Percentiles rank a stretch among this genome's conserved stretches.
These are phyloP conservation scores for Sardina pilchardus DNA, from an alignment of 2,113 vertebrate species.

Conservation along the genomic window DNA sequence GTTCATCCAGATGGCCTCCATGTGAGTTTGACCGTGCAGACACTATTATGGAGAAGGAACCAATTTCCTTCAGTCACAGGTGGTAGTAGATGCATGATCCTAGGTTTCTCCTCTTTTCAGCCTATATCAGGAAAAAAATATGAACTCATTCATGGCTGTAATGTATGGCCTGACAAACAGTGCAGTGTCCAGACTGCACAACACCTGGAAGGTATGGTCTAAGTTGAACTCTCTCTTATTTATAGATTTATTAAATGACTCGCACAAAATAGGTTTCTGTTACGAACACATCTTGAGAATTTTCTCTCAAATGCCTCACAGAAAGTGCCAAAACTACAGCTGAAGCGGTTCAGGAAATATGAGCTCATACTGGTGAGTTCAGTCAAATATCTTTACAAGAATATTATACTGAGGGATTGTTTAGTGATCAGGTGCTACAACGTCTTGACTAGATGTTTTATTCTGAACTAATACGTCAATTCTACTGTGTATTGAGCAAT, in stretches of 20 bases:
- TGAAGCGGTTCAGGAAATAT: slow-evolving; percentile 81
- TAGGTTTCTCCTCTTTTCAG: not conserved
- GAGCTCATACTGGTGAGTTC: slow-evolving; percentile 86
- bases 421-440: too few relatives aligned
- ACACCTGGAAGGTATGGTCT: slow-evolving; percentile 86
- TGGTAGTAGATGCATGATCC: not conserved
- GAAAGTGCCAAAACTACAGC: slow-evolving; percentile 86
- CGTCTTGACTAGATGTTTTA: not conserved
- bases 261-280: not conserved
- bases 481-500: too few relatives aligned
- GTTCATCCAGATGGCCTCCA: slow-evolving; percentile 90
- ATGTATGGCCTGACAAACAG: slow-evolving; percentile 94
- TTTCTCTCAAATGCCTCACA: slow-evolving; percentile 49
- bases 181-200: slow-evolving; percentile 84
- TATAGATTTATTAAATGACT: not conserved
- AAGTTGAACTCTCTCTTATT: not conserved
- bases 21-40: slow-evolving; percentile 73
- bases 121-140: not conserved
- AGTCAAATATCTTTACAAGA: too few relatives aligned
- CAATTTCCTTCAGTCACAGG: too few relatives aligned
- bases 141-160: slow-evolving; percentile 89
- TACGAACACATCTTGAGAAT: not conserved
- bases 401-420: too few relatives aligned
- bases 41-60: too few relatives aligned
- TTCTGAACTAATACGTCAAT: not conserved